Percentiles rank a stretch among this genome's conserved stretches.
These are phyloP conservation scores for Rhopalosiphum nymphaeae DNA, from an alignment of 2,888 invertebrate genomes.

Conservation along the genomic window DNA sequence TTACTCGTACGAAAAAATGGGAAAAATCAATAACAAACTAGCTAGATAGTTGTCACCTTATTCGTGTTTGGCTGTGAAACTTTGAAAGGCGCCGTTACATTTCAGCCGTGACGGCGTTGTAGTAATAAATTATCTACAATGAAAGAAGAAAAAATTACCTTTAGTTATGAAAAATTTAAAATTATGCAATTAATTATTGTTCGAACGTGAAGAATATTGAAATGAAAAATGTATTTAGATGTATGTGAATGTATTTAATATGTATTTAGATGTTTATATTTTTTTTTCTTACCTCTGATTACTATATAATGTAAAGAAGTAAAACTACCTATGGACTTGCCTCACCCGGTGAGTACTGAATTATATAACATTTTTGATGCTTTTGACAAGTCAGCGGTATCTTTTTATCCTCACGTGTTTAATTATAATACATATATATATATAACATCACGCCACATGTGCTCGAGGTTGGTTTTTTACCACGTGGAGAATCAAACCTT, in stretches of 20 bases:
- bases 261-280: neutral
- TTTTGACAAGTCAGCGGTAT: neutral
- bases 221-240: neutral
- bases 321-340: neutral
- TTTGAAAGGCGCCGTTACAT: no score
- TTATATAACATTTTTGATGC: neutral
- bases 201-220: neutral
- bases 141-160: neutral
- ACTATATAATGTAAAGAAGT: neutral
- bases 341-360: neutral
- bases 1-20: neutral
- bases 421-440: conserved; percentile 15
- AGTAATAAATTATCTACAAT: neutral
- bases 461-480: neutral
- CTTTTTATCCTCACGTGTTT: conserved; percentile 31
- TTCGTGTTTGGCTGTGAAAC: neutral
- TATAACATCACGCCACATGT: conserved; percentile 9
- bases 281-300: neutral
- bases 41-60: neutral
- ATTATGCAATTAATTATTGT: neutral
- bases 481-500: neutral
- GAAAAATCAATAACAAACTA: neutral
- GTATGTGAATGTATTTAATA: no score
- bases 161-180: neutral
- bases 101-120: neutral